Percentiles rank a stretch among this genome's conserved stretches.
phyloP scores from a whole-genome alignment of 2,113 vertebrate species.

The Ciconia stormi region DNA sequence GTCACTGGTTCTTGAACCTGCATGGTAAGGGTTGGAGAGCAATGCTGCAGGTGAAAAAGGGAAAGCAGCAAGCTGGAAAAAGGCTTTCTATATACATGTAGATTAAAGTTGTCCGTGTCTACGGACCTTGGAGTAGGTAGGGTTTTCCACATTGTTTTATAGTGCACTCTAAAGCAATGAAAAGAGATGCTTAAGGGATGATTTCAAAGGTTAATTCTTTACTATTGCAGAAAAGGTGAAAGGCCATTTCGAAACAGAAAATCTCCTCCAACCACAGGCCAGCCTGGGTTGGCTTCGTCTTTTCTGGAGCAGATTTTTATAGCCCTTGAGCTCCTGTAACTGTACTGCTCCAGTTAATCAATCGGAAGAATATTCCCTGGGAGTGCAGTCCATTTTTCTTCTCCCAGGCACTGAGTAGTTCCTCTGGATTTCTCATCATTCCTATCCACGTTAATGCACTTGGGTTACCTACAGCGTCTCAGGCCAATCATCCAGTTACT shows the following conservation, averaged over 20 bases:
- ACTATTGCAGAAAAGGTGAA: slow-evolving; percentile 5
- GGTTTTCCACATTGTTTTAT: background rate
- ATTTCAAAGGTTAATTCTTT: slow-evolving; percentile 51
- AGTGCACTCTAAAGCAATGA: background rate
- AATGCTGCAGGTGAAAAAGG: background rate
- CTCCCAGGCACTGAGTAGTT: background rate
- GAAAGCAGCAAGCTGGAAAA: background rate
- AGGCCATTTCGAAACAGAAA: slow-evolving; percentile 6
- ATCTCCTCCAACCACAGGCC: background rate
- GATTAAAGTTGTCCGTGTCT: background rate
- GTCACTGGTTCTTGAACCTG: background rate
- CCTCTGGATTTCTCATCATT: slow-evolving; percentile 37
- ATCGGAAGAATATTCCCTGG: slow-evolving; percentile 46
- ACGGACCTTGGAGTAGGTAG: background rate
- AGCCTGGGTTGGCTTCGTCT: background rate
- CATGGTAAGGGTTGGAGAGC: background rate
- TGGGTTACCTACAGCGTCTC: background rate
- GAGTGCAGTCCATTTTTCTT: slow-evolving; percentile 13
- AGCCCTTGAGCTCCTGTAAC: slow-evolving; percentile 54
- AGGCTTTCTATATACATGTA: background rate
- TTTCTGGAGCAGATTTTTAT: slow-evolving; percentile 46
- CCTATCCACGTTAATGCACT: background rate
- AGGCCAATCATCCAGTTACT: background rate
- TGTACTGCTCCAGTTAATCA: slow-evolving; percentile 45
- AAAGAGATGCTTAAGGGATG: background rate